phyloP scores from a whole-genome alignment of 2,113 vertebrate genomes.

The Eleginops maclovinus region DNA sequence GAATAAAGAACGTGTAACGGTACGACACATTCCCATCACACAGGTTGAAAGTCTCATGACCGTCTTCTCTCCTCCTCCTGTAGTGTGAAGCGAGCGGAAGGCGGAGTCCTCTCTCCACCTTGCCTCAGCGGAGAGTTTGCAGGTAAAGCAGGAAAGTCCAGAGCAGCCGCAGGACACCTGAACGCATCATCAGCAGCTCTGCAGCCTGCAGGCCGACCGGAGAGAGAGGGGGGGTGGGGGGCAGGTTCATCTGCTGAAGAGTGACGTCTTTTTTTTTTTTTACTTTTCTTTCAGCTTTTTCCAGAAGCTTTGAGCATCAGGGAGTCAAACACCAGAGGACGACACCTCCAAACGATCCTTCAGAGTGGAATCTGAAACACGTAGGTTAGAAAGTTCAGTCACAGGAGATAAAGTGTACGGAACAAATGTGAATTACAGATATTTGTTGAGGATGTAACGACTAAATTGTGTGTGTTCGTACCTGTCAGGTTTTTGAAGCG shows the following conservation, averaged over 20 bases:
- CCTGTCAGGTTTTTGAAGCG: constrained; percentile 90
- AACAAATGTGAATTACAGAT: too few relatives aligned
- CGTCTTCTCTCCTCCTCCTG: neutral
- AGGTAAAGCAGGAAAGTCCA: neutral
- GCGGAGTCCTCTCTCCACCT: neutral
- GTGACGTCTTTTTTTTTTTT: neutral
- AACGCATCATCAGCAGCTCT: neutral
- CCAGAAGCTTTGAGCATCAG: neutral
- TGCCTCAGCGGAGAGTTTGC: neutral
- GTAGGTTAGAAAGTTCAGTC: neutral
- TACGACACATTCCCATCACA: neutral
- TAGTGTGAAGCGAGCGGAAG: neutral
- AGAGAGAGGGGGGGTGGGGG: too few relatives aligned
- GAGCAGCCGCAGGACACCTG: neutral
- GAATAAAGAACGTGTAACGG: neutral
- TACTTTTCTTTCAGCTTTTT: neutral
- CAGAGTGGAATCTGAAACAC: constrained; percentile 51
- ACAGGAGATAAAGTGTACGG: too few relatives aligned
- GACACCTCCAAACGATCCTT: constrained; percentile 29
- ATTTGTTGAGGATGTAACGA: too few relatives aligned
- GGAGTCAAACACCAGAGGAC: too few relatives aligned
- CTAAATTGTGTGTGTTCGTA: constrained; percentile 58
- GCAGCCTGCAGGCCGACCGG: too few relatives aligned
- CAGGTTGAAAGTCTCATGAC: neutral
- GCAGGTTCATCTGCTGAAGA: neutral